Evolutionary conservation across 2,888 invertebrate genomes (phyloP), one percentile per base, ranked within the genome.

Genomic region (Rotaria macrura): DNA sequence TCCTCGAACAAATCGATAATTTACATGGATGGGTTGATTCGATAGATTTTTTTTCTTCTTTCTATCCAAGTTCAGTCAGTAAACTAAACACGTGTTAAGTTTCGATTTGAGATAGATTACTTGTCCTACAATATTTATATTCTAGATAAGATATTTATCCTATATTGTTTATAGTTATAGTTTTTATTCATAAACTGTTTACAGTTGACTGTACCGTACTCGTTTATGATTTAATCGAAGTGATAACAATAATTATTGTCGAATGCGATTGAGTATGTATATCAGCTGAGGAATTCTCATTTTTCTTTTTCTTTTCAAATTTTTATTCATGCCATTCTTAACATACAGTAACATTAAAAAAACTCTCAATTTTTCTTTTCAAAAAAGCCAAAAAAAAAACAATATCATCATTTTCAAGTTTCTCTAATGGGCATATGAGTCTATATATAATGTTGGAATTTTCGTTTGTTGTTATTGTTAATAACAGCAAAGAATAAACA

Each of bases 241-340:
- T 23, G 3, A 55, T 23, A 52, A 2, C 7, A 55, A 55, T 1
- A 55, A 55, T n/a, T 2, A 55, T 10, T n/a, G n/a, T n/a, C n/a
- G n/a, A n/a, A n/a, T n/a, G n/a, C n/a, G n/a, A n/a, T n/a, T n/a
- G n/a, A n/a, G n/a, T n/a, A n/a, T n/a, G n/a, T n/a, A n/a, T n/a
- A n/a, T n/a, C n/a, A n/a, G n/a, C n/a, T n/a, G n/a, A 65, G 38
- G 20, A 6, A 17, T 1, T 65, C 29, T 12, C 38, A 17, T 65
- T 65, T 20, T 34, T 34, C 29, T 34, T 65, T 29, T 65, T 34
- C 65, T 65, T 65, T n/a, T n/a, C n/a, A n/a, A n/a, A n/a, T n/a
- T n/a, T n/a, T 65, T 65, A 65, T 65, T 65, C 3, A 65, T 65
- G 65, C 65, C 65, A 65, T 65, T 65, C 65, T 65, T 65, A 65